Evolutionary conservation across 2,113 vertebrate species (phyloP).

Genomic region (Mus musculus): GRCm39 chr9:24917501-24918000

Average conservation of each 20-base stretch:
- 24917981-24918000: not conserved
- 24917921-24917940: not conserved
- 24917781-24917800: constrained; percentile 23
- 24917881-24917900: not conserved
- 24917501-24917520: not conserved
- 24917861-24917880: not conserved
- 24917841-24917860: not conserved
- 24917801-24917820: not conserved
- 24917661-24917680: constrained; percentile 17
- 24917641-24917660: not conserved
- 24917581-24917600: not conserved
- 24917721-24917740: not conserved
- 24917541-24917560: not conserved
- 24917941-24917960: not conserved
- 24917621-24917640: not conserved
- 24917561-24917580: not conserved
- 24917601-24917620: not conserved
- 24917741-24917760: not conserved
- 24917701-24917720: not conserved
- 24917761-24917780: not conserved
- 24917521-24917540: not conserved
- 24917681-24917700: constrained; percentile 2
- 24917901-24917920: not conserved
- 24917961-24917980: not conserved
- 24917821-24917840: not conserved